A percentile compares a stretch with the other conserved stretches of the same genome.
Evolutionary conservation across 2,113 vertebrate species (phyloP).

Genomic region (Isurus oxyrinchus): DNA sequence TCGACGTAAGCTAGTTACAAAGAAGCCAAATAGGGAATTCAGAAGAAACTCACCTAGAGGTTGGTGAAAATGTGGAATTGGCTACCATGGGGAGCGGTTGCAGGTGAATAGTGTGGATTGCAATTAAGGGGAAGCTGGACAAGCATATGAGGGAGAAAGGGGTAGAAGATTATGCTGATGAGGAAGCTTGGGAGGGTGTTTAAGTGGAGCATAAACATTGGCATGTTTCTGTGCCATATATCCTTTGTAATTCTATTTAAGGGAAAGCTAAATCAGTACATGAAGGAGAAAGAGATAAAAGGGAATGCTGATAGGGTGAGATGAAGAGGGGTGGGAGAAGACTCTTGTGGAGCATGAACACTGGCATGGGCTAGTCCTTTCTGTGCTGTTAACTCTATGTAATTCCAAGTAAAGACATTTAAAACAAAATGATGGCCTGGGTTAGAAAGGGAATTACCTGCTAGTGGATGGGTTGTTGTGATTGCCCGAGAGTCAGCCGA

Average conservation of each 20-base stretch:
- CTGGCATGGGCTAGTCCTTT: neutral
- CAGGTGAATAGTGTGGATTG: neutral
- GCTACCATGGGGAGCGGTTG: neutral
- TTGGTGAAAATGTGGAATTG: neutral
- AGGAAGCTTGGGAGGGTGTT: no score
- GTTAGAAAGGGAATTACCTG: slow-evolving; percentile 59
- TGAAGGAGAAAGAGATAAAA: neutral
- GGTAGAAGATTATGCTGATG: neutral
- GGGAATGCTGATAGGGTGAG: neutral
- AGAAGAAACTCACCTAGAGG: neutral
- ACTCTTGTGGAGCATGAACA: no score
- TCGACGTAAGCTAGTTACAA: neutral
- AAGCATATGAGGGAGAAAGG: neutral
- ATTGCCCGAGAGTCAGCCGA: slow-evolving; percentile 61
- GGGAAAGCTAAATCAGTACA: neutral
- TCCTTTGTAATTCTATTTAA: neutral
- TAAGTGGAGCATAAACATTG: no score
- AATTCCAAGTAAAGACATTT: neutral
- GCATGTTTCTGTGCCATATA: no score
- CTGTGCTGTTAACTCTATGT: neutral
- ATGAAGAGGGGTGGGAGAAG: neutral
- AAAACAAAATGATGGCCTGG: neutral
- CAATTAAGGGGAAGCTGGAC: neutral
- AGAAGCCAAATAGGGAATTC: neutral
- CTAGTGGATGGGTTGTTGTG: slow-evolving; percentile 73